These are phyloP conservation scores for Acropora yongei DNA, from an alignment of 64 coral and sea anemone species.

Conservation along the genomic window DNA sequence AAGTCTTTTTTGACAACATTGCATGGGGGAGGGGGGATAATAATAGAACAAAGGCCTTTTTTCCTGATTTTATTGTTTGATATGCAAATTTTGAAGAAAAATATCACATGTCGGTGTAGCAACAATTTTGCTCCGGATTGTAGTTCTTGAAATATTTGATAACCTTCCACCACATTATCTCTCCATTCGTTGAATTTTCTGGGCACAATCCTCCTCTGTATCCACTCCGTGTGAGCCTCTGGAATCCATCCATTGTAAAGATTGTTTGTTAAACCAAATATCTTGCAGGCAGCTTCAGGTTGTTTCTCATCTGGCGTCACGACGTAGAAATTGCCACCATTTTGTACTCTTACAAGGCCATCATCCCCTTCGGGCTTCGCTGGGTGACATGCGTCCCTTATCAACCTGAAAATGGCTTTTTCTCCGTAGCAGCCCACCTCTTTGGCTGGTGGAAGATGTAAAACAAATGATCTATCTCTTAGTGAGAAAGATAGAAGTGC, in stretches of 20 bases:
- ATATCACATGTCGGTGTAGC: too few relatives aligned
- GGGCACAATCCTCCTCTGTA: constrained; percentile 14
- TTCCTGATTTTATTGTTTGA: too few relatives aligned
- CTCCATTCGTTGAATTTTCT: constrained; percentile 32
- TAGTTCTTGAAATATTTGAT: constrained; percentile 15
- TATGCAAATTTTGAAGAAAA: too few relatives aligned
- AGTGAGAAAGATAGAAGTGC: constrained; percentile 13
- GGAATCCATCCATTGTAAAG: constrained; percentile 62
- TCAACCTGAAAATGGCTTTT: constrained; percentile 29
- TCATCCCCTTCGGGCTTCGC: constrained; percentile 36
- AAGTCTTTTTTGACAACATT: too few relatives aligned
- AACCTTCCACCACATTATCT: constrained; percentile 19
- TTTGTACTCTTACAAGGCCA: constrained; percentile 37
- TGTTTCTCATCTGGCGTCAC: constrained; percentile 13
- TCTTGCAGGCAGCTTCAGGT: constrained; percentile 21
- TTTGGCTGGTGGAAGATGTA: constrained; percentile 12
- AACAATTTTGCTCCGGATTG: too few relatives aligned
- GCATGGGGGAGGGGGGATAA: too few relatives aligned
- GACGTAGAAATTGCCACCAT: constrained; percentile 62
- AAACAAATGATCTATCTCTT: constrained; percentile 32
- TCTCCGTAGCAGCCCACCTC: constrained; percentile 46
- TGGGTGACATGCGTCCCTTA: constrained; percentile 40
- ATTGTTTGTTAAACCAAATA: constrained; percentile 73
- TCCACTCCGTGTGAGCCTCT: neutral
- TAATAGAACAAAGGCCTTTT: too few relatives aligned